These are phyloP conservation scores for Gopherus evgoodei DNA, from an alignment of 2,113 vertebrate species.

Conservation along the genomic window DNA sequence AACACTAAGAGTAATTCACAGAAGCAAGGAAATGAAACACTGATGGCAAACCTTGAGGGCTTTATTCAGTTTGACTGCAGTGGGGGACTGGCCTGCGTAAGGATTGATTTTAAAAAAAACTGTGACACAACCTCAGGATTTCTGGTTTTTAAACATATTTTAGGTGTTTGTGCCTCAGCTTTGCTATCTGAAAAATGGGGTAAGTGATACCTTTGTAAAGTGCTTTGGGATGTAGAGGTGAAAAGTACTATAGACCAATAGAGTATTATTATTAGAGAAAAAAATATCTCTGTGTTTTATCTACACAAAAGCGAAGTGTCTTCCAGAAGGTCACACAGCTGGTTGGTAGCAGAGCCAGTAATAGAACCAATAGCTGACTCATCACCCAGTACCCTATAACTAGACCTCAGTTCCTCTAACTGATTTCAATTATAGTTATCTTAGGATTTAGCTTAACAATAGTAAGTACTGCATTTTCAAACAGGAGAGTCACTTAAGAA, in stretches of 20 bases:
- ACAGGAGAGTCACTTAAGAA: background rate
- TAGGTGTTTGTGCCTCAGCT: background rate
- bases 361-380: background rate
- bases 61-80: background rate
- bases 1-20: background rate
- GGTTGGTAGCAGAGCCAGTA: background rate
- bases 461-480: background rate
- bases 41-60: background rate
- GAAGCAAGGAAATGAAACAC: background rate
- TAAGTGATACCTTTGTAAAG: background rate
- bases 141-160: background rate
- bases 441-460: background rate
- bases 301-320: background rate
- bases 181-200: background rate
- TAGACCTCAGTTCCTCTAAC: background rate
- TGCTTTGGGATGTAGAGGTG: background rate
- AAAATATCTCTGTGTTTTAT: background rate
- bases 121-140: background rate
- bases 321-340: background rate
- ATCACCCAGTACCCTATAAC: too few relatives aligned
- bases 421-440: background rate
- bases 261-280: background rate
- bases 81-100: background rate
- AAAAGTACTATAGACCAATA: background rate
- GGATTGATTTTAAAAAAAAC: background rate